A percentile compares a stretch with the other conserved stretches of the same genome.
These are phyloP conservation scores for Propithecus deckenii DNA, from an alignment of 2,797 vertebrate genomes.

Conservation along the genomic window DNA sequence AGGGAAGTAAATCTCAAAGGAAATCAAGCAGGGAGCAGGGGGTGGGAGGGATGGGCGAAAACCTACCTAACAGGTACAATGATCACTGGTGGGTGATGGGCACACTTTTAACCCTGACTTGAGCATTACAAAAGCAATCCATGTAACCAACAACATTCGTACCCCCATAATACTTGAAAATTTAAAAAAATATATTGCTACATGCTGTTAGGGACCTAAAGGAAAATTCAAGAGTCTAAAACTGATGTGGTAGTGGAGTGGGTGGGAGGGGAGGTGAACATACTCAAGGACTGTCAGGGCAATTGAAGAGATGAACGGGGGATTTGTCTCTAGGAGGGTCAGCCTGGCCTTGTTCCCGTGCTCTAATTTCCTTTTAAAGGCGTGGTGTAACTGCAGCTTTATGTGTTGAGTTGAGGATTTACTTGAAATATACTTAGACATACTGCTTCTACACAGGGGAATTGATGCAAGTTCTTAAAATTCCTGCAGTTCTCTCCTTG, in stretches of 20 bases:
- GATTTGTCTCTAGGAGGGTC: constrained; percentile 55
- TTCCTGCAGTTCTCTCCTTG: constrained; percentile 69
- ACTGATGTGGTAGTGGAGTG: neutral
- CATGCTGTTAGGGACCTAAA: neutral
- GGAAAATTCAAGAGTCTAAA: constrained; percentile 17
- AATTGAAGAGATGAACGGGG: constrained; percentile 49
- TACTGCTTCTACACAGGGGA: constrained; percentile 67
- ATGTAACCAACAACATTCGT: too few relatives aligned
- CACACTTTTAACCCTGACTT: too few relatives aligned
- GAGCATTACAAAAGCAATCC: too few relatives aligned
- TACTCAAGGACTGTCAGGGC: constrained; percentile 9
- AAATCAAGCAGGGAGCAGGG: too few relatives aligned
- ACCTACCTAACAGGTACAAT: too few relatives aligned
- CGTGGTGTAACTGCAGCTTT: constrained; percentile 67
- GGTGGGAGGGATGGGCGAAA: too few relatives aligned
- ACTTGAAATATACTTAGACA: constrained; percentile 79
- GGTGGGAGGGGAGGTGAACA: neutral
- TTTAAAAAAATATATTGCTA: neutral
- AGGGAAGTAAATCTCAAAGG: too few relatives aligned
- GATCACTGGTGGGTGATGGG: too few relatives aligned
- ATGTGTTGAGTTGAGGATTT: constrained; percentile 79
- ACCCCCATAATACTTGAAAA: too few relatives aligned
- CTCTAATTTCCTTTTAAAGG: constrained; percentile 72
- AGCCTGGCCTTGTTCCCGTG: constrained; percentile 52
- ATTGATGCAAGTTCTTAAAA: constrained; percentile 69